Evolutionary conservation across 2,113 vertebrate species (phyloP).

Genomic region (Nerophis lumbriciformis): DNA sequence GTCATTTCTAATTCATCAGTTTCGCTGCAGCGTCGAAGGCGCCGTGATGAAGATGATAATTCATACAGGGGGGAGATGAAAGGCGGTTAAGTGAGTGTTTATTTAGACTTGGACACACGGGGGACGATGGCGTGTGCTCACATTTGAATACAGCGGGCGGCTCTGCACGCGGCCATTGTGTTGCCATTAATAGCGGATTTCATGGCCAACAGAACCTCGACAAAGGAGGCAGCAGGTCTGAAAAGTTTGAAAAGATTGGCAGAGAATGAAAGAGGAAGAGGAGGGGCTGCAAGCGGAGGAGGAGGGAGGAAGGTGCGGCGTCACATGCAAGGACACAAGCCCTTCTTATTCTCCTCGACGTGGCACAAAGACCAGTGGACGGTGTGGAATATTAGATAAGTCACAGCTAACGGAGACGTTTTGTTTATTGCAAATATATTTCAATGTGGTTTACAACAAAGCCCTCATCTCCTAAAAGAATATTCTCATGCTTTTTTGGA

Average conservation of each 20-base stretch:
- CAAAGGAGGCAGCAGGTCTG: slow-evolving; percentile 65
- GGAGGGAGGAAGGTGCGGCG: background rate
- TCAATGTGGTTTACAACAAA: too few species aligned
- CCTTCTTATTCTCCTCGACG: background rate
- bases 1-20: background rate
- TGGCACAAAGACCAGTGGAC: background rate
- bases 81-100: slow-evolving; percentile 34
- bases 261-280: slow-evolving; percentile 39
- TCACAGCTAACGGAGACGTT: too few species aligned
- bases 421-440: too few species aligned
- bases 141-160: slow-evolving; percentile 64
- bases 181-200: slow-evolving; percentile 54
- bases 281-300: slow-evolving; percentile 3
- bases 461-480: too few species aligned
- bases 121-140: slow-evolving; percentile 29
- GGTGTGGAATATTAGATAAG: too few species aligned
- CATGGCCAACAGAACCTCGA: slow-evolving; percentile 53
- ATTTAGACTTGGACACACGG: slow-evolving; percentile 31
- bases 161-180: slow-evolving; percentile 59
- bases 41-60: background rate
- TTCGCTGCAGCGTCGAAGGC: slow-evolving; percentile 2
- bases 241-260: slow-evolving; percentile 48
- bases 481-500: too few species aligned
- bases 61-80: slow-evolving; percentile 23
- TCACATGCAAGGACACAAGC: background rate